Base-by-base conservation (phyloP, 2,888 invertebrate genomes). In the Rhyacophila evoluta region DNA sequence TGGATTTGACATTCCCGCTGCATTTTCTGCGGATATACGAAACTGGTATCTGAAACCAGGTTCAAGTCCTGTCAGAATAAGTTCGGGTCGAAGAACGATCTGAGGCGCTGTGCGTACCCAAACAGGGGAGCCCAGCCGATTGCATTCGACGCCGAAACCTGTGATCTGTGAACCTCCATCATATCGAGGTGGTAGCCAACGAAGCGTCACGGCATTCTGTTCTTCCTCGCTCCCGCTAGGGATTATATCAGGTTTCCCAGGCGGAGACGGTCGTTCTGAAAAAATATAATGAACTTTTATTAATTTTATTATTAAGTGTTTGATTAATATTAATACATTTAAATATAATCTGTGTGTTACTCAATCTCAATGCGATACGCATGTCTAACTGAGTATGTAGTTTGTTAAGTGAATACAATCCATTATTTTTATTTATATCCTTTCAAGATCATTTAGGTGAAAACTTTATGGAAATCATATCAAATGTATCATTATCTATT, bases 1-100 rank as follows among this genome's bases (percentile, higher is more conserved):
- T 75, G 95, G 93, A 81, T 94, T 93, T 0, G 96, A 96, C 81
- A 93, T 89, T 1, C 99, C 99, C 29, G 96, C 94, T 37, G 94
- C 93, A 88, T 99, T 99, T 86, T 97, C 93, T 0, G 98, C 98
- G 78, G 95, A 94, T 12, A 98, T 95, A 79, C 98, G 92, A 90
- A 98, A 98, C 88, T 95, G 95, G 86, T 97, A 96, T 73, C 95
- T 91, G 91, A 95, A 95, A 76, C 96, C 96, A 0, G 96, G 95
- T 85, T 95, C 95, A 38, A 97, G 90, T 19, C 96, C 96, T 83
- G 94, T 93, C 41, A 97, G 91, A 69, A 95, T 92, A 36, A 95
- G 90, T 87, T 96, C 95, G 28, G 94, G 93, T 39, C 92, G 91
- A 36, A 90, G 87, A 28, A 95, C 94, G 2, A 95, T 90, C 15